Evolutionary conservation across 2,113 vertebrate genomes (phyloP).

Genomic region (Beaufortia kweichowensis): DNA sequence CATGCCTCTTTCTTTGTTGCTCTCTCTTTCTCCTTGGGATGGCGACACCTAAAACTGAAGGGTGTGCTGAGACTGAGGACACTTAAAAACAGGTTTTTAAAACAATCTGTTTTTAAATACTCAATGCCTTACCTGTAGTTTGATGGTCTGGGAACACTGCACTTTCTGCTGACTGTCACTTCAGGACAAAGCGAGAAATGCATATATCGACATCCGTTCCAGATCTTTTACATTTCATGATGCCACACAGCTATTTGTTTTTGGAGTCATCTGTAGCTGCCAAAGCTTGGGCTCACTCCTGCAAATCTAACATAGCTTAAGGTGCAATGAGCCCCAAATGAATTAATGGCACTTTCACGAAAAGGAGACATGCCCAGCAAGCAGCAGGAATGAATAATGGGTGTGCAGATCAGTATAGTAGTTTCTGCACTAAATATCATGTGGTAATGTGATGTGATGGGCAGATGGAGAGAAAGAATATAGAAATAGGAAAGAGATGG

Average conservation of each 20-base stretch:
- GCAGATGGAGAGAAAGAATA: constrained; percentile 42
- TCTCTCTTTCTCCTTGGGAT: constrained; percentile 26
- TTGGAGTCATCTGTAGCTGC: constrained; percentile 35
- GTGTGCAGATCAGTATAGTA: constrained; percentile 26
- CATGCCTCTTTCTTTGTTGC: constrained; percentile 5
- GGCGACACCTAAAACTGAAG: constrained; percentile 15
- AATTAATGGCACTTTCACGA: constrained; percentile 56
- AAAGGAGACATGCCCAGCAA: constrained; percentile 52
- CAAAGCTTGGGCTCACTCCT: constrained; percentile 25
- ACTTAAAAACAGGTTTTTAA: constrained; percentile 58
- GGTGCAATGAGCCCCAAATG: constrained; percentile 56
- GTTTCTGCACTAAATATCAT: constrained; percentile 45
- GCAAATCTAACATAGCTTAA: constrained; percentile 16
- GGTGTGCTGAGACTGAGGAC: constrained; percentile 38
- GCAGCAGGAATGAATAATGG: constrained; percentile 28
- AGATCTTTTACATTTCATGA: background rate
- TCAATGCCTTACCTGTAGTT: constrained; percentile 29
- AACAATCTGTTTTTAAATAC: constrained; percentile 60
- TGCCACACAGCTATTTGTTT: constrained; percentile 32
- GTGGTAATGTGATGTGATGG: constrained; percentile 49
- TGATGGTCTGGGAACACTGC: background rate
- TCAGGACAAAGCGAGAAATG: constrained; percentile 26
- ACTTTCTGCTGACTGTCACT: background rate
- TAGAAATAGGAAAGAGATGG: background rate
- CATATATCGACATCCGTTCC: constrained; percentile 21